Conservation (phyloP, 2,888 invertebrate genomes). For the Argynnis bischoffii region DNA sequence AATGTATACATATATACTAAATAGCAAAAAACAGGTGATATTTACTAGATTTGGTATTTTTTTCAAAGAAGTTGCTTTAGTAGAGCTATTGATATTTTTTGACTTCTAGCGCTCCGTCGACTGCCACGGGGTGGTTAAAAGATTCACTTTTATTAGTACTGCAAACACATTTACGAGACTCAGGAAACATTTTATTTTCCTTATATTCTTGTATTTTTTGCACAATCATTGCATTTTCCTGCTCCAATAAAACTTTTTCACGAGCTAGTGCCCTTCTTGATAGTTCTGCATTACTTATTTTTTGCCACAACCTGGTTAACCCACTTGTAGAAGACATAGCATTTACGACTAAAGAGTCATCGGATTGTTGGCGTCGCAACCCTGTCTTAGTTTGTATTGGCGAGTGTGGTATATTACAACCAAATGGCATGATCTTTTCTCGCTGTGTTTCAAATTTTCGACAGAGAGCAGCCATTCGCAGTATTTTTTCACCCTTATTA, state of each 20-base stretch:
- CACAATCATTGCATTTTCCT: constrained; percentile 60
- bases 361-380: constrained; percentile 53
- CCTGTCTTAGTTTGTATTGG: constrained; percentile 52
- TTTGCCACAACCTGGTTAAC: constrained; percentile 69
- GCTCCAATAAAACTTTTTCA: constrained; percentile 64
- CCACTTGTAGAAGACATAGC: constrained; percentile 63
- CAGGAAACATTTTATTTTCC: constrained; percentile 49
- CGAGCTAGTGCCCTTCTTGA: constrained; percentile 62
- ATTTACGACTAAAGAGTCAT: constrained; percentile 61
- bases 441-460: constrained; percentile 80
- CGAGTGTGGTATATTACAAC: constrained; percentile 52
- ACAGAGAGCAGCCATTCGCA: constrained; percentile 77
- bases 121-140: constrained; percentile 50
- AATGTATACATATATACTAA: constrained; percentile 31
- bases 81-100: constrained; percentile 48
- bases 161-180: constrained; percentile 53
- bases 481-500: constrained; percentile 76
- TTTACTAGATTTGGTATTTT: no score
- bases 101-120: constrained; percentile 60
- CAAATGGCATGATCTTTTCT: constrained; percentile 76
- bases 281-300: constrained; percentile 68
- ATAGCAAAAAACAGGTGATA: neutral
- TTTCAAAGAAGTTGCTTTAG: neutral
- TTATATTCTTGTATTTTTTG: constrained; percentile 49
- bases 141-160: constrained; percentile 38